Base-by-base conservation (phyloP, 1,140 invertebrate species). In the Coptotermes formosanus region DNA sequence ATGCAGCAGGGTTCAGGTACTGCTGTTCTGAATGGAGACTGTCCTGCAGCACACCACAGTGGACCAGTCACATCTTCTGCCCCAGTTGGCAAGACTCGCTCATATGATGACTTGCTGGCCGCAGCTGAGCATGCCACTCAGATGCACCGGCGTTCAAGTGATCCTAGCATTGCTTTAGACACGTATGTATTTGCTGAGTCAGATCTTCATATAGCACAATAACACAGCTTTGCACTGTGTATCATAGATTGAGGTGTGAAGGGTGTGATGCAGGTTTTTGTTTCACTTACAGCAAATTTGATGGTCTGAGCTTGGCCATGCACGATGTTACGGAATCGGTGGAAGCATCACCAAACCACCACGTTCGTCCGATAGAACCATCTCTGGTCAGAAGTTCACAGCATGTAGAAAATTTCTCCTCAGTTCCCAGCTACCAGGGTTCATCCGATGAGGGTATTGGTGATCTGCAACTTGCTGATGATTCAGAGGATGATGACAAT, bases 121-220 rank as follows among this genome's bases (percentile, higher is more conserved):
- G 94, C 94, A 87, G 93, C 94, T 84, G 94, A 94, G 87, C 93
- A 94, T 86, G 92, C 92, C 86, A 91, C 92, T 87, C 93, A 93
- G 86, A 90, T 94, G 44, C 93, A 94, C 86, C 91, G 96, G 83
- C 92, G 96, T 86, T 94, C 94, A 59, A 97, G 96, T 90, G 96
- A 97, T 91, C 96, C 97, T 30, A 97, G 94, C 90, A 93, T 97
- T 88, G 93, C 94, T 43, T 92, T 95, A 38, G 95, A 96, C 89
- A 83, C 44, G 44, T 84, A 52, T 52, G 83, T 55, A 45, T 75
- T 81, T 25, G 11, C 43, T 25, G 19, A 81, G 25, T 55, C 19
- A 21, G 48, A 48, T 11, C 48, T 12, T 16, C 9, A 16, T 48
- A 21, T 19, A 4, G 52, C 52, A 55, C 1, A 4, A 19, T 12